Percentiles rank a stretch among this genome's conserved stretches.
Conservation (phyloP, 2,888 invertebrate species). For the Linyphia triangularis region DNA sequence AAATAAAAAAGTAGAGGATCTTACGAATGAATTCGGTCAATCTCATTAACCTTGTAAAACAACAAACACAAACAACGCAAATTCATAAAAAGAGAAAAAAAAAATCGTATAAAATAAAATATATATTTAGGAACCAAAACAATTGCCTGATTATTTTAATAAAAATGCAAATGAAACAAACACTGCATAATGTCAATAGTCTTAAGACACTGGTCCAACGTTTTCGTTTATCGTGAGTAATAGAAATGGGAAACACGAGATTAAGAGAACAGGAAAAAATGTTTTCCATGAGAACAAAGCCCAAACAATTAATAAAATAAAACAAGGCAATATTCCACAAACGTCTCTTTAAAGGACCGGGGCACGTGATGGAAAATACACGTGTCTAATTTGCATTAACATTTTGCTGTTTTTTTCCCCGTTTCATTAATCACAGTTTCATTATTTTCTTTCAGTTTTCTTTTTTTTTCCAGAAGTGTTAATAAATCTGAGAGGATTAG, state of each 20-base stretch:
- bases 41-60: not conserved
- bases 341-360: slow-evolving; percentile 12
- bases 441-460: not conserved
- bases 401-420: not conserved
- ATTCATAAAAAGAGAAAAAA: not conserved
- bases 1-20: not conserved
- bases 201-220: slow-evolving; percentile 28
- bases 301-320: slow-evolving; percentile 48
- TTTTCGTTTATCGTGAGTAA: slow-evolving; percentile 24
- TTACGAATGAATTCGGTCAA: not conserved
- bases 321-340: slow-evolving; percentile 30
- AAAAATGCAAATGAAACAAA: not conserved
- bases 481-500: not conserved
- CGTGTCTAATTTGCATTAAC: slow-evolving; percentile 22
- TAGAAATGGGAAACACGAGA: not conserved
- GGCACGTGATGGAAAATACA: slow-evolving; percentile 9
- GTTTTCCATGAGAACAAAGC: slow-evolving; percentile 25
- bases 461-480: not conserved
- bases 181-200: not conserved
- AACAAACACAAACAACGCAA: not conserved
- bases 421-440: not conserved
- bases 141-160: slow-evolving; percentile 36
- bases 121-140: not conserved
- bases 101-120: not conserved
- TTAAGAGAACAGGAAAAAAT: not conserved